Base-by-base conservation (phyloP, 1,140 invertebrate species). In the Scylla paramamosain region DNA sequence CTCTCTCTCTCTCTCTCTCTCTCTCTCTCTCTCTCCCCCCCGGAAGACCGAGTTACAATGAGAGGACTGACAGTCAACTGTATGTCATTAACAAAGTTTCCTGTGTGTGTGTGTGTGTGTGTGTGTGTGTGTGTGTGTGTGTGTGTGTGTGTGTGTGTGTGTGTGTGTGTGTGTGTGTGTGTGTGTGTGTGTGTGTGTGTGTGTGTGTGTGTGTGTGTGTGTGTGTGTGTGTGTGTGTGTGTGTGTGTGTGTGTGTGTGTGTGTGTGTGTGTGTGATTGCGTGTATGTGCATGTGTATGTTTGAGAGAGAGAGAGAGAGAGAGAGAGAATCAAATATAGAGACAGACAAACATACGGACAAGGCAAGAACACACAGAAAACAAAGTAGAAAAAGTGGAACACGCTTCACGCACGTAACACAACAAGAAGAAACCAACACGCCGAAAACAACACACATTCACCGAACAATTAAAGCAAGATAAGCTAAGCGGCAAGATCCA, bases 81-180 rank as follows among this genome's bases (percentile, higher is more conserved):
- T 77, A 77, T 77, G 67, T 77, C 67, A 77, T 77, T 77, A 77
- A 20, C 67, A 77, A 77, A 77, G 67, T 77, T 77, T 77, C 67
- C n/a, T n/a, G 67, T n/a, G 25, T 77, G 67, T 77, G 67, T 77
- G 67, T 77, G 67, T 77, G 67, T 77, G 67, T 77, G 67, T 77
- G 67, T 77, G 67, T 77, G 67, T 77, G 67, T 77, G 67, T 77
- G 67, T 77, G 67, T 77, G 67, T 77, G 67, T 77, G 67, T 77
- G 67, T 77, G 67, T 77, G 67, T n/a, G 67, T 77, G 67, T 77
- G 67, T 77, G 67, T 77, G 67, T 77, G 67, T 77, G 67, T 77
- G 67, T 77, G 67, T 77, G 67, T 77, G 67, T 77, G 67, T 77
- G 67, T n/a, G 67, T 77, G 67, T 77, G 67, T 77, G 67, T 77